Evolutionary conservation across 2,113 vertebrate species (phyloP).

Genomic region (Euleptes europaea): DNA sequence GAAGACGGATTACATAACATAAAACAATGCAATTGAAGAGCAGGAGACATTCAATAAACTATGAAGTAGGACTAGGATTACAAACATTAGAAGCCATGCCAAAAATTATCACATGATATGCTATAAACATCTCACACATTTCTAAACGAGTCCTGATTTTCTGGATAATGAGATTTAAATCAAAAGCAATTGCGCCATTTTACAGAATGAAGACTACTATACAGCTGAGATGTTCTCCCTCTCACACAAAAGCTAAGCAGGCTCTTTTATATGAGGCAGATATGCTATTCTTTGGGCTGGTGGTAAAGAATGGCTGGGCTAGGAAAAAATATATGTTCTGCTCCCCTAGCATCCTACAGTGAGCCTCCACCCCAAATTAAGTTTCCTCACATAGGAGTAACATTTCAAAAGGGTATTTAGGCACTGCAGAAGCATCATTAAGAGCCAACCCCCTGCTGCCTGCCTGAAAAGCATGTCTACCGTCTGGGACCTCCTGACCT

Average conservation of each 20-base stretch:
- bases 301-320: constrained; percentile 16
- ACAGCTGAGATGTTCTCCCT: neutral
- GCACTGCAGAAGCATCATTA: constrained; percentile 78
- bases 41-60: too few relatives aligned
- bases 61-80: too few relatives aligned
- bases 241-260: neutral
- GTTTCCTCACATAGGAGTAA: constrained; percentile 55
- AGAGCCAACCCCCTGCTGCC: constrained; percentile 79
- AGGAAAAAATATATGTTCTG: constrained; percentile 35
- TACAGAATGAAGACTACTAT: constrained; percentile 14
- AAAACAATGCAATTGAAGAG: too few relatives aligned
- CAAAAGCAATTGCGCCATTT: neutral
- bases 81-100: too few relatives aligned
- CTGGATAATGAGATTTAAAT: neutral
- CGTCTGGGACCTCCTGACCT: constrained; percentile 85
- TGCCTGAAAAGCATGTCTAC: constrained; percentile 78
- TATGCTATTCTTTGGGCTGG: constrained; percentile 18
- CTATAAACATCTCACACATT: neutral
- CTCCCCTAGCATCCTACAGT: constrained; percentile 49
- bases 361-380: constrained; percentile 55
- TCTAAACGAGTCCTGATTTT: neutral
- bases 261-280: neutral
- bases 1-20: too few relatives aligned
- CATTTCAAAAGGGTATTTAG: constrained; percentile 77
- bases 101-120: too few relatives aligned